Evolutionary conservation across 1,140 invertebrate genomes (phyloP).

Genomic region (Anadara kagoshimensis): DNA sequence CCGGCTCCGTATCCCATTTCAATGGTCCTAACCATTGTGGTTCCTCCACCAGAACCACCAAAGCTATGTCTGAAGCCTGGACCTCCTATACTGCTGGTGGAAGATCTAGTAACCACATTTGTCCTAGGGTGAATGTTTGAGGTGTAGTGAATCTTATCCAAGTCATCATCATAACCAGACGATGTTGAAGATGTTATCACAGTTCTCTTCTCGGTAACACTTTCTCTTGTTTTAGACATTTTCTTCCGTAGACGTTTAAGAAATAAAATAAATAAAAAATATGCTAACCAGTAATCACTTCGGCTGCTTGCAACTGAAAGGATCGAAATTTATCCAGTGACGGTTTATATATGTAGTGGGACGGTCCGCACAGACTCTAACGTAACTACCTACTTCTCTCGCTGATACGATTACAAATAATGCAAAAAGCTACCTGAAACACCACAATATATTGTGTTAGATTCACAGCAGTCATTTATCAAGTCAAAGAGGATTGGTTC

Average conservation of each 20-base stretch:
- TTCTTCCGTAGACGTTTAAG: conserved; percentile 19
- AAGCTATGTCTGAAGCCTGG: conserved; percentile 30
- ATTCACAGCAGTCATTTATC: conserved; percentile 38
- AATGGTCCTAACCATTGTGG: conserved; percentile 47
- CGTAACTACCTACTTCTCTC: conserved; percentile 28
- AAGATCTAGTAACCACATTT: conserved; percentile 45
- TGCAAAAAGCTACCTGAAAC: conserved; percentile 30
- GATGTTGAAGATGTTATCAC: conserved; percentile 57
- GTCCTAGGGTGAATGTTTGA: conserved; percentile 55
- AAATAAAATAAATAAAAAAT: conserved; percentile 36
- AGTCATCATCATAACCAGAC: conserved; percentile 18
- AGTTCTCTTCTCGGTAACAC: conserved; percentile 64
- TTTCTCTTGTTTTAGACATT: conserved; percentile 57
- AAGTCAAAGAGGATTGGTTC: conserved; percentile 38
- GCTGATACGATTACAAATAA: conserved; percentile 27
- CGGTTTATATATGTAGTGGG: conserved; percentile 20
- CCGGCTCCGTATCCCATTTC: conserved; percentile 53
- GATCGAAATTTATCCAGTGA: background rate
- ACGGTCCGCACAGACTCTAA: conserved; percentile 2
- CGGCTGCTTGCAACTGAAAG: conserved; percentile 11
- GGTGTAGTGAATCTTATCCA: conserved; percentile 53
- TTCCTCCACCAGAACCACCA: conserved; percentile 35
- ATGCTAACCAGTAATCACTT: conserved; percentile 12
- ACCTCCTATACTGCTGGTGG: conserved; percentile 22
- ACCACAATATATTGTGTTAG: conserved; percentile 40